Percentiles rank a stretch among this genome's conserved stretches.
These are phyloP conservation scores for Drosophila quasianomalipes DNA, from an alignment of 2,888 invertebrate genomes.

Conservation along the genomic window DNA sequence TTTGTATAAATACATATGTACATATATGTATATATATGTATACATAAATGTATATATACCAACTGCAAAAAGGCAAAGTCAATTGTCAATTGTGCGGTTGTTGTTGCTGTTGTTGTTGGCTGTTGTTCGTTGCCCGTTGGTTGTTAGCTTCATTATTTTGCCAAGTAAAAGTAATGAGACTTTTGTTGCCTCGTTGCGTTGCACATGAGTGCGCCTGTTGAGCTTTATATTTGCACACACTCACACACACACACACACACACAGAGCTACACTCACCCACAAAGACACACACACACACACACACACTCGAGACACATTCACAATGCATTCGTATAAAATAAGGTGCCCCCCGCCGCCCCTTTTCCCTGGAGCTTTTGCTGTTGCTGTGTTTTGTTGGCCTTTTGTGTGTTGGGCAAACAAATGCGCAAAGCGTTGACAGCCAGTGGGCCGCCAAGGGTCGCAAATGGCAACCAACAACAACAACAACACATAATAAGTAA, in stretches of 20 bases:
- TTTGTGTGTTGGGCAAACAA: constrained; percentile 77
- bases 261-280: neutral
- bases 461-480: constrained; percentile 18
- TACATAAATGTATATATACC: neutral
- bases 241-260: constrained; percentile 14
- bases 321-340: constrained; percentile 42
- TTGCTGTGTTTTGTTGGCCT: constrained; percentile 48
- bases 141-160: constrained; percentile 76
- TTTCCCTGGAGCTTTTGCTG: constrained; percentile 25
- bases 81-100: constrained; percentile 60
- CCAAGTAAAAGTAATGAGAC: constrained; percentile 82
- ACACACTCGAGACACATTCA: constrained; percentile 3
- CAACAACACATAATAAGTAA: neutral
- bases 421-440: constrained; percentile 75
- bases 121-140: constrained; percentile 34
- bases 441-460: constrained; percentile 33
- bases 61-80: constrained; percentile 56
- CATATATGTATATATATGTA: neutral
- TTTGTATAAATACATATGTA: neutral
- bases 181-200: constrained; percentile 80
- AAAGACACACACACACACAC: constrained; percentile 13
- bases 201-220: constrained; percentile 77
- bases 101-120: constrained; percentile 19
- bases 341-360: constrained; percentile 21
- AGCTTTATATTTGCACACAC: constrained; percentile 57